Percentiles rank a stretch among this genome's conserved stretches.
Conservation (phyloP, 2,797 vertebrate species). For the Rhadinocentrus ornatus region DNA sequence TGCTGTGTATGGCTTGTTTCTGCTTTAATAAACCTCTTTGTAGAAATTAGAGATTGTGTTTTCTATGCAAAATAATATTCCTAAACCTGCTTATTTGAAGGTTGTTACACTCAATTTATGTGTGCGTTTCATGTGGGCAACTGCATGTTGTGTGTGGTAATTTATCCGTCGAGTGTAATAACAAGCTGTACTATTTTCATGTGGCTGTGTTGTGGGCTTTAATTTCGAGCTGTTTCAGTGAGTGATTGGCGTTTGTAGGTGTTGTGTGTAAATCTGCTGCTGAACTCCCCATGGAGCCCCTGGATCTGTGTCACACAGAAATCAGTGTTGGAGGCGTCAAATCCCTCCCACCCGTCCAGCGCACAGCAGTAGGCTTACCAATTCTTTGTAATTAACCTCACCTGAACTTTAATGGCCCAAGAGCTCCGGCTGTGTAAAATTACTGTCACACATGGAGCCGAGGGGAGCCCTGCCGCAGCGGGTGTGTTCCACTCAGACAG, state of each 20-base stretch:
- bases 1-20: slow-evolving; percentile 35
- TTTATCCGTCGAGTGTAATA: slow-evolving; percentile 67
- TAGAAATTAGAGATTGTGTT: slow-evolving; percentile 53
- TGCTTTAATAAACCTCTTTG: slow-evolving; percentile 44
- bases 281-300: slow-evolving; percentile 73
- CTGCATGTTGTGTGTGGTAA: slow-evolving; percentile 63
- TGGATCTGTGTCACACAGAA: slow-evolving; percentile 61
- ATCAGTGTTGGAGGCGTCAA: slow-evolving; percentile 68
- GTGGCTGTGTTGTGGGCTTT: slow-evolving; percentile 73
- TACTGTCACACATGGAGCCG: slow-evolving; percentile 76
- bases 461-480: slow-evolving; percentile 61
- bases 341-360: slow-evolving; percentile 65
- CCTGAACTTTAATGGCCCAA: slow-evolving; percentile 82
- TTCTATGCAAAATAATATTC: slow-evolving; percentile 47
- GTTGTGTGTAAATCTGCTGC: slow-evolving; percentile 77
- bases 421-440: slow-evolving; percentile 76
- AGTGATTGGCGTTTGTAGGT: slow-evolving; percentile 76
- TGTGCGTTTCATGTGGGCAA: slow-evolving; percentile 55
- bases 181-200: slow-evolving; percentile 74
- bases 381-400: slow-evolving; percentile 84
- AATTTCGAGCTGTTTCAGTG: slow-evolving; percentile 71
- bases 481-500: slow-evolving; percentile 74
- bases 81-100: slow-evolving; percentile 65
- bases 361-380: slow-evolving; percentile 77
- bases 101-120: slow-evolving; percentile 42